Base-by-base conservation (phyloP, 37 sponge, comb jelly and placozoan species). In the Haliclona indistincta region DNA sequence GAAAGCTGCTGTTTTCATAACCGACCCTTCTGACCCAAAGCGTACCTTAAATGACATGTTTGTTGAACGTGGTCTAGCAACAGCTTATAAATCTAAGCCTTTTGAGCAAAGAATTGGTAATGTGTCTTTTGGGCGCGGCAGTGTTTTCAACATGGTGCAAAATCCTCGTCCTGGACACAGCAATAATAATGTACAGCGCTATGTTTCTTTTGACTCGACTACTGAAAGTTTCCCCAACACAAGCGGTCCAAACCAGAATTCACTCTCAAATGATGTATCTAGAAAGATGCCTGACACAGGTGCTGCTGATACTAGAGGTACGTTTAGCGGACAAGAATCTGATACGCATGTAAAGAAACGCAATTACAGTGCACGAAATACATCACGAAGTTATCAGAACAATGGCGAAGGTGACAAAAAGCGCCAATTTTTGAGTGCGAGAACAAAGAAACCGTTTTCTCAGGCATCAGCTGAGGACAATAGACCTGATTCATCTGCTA, bases 41-140 rank as follows among this genome's bases (percentile, higher is more conserved):
- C 20, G 23, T 10, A 15, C 29, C 33, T 29, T 77, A 11, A 65
- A 77, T 47, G 67, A 77, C 33, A 22, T 25, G 37, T 45, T 77
- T 15, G 77, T 77, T 28, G 53, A 77, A 35, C 25, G 33, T 43
- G 77, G 77, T 13, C 30, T 43, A 28, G 77, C 77, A 53, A 77
- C 10, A 66, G 39, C 26, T 7, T 37, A 35, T 66, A 35, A 34
- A 66, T 10, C 34, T 34, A 3, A 30, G 5, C 67, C 40, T 38
- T 38, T 35, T 38, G 30, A 17, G 38, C 2, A 25, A 66, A 0
- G 67, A 0, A 6, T 58, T 58, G 61, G 6, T 6, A 30, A 58
- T 6, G 61, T 7, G 8, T 33, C 20, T n/a, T 33, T 65, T 10
- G 38, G 13, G 3, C 67, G 19, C 4, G 67, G 67, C 7, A 35